phyloP scores from a whole-genome alignment of 2,888 invertebrate species.

The Malthinus seriepunctatus region DNA sequence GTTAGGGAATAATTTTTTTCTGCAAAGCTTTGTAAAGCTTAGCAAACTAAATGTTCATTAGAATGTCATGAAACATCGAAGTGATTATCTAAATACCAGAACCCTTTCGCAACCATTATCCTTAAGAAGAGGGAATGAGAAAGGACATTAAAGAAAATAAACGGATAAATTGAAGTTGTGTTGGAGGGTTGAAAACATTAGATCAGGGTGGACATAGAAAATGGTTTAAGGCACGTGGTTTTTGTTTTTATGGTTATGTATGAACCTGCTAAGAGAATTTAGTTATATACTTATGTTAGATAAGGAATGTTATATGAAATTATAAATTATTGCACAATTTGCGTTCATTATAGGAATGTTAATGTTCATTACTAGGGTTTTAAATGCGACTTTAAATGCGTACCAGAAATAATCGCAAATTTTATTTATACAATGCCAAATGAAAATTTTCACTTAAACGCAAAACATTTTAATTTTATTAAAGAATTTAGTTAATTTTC shows the following conservation, averaged over 20 bases:
- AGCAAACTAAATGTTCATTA: slow-evolving; percentile 20
- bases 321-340: too few relatives aligned
- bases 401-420: too few relatives aligned
- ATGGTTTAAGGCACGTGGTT: slow-evolving; percentile 31
- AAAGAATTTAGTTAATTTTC: too few relatives aligned
- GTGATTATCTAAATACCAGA: slow-evolving; percentile 25
- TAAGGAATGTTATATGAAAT: too few relatives aligned
- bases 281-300: too few relatives aligned
- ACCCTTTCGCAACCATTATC: slow-evolving; percentile 24
- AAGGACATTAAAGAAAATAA: slow-evolving; percentile 26
- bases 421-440: too few relatives aligned
- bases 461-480: too few relatives aligned
- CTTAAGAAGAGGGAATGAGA: slow-evolving; percentile 17
- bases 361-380: too few relatives aligned
- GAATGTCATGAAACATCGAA: slow-evolving; percentile 12
- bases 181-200: slow-evolving; percentile 26
- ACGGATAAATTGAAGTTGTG: slow-evolving; percentile 28
- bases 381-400: too few relatives aligned
- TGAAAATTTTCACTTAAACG: too few relatives aligned
- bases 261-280: slow-evolving; percentile 19
- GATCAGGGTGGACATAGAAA: slow-evolving; percentile 30
- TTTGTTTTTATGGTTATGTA: slow-evolving; percentile 32
- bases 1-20: too few relatives aligned
- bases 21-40: not conserved
- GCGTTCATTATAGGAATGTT: too few relatives aligned